These are phyloP conservation scores for Chesias legatella DNA, from an alignment of 2,888 invertebrate species.

Conservation along the genomic window DNA sequence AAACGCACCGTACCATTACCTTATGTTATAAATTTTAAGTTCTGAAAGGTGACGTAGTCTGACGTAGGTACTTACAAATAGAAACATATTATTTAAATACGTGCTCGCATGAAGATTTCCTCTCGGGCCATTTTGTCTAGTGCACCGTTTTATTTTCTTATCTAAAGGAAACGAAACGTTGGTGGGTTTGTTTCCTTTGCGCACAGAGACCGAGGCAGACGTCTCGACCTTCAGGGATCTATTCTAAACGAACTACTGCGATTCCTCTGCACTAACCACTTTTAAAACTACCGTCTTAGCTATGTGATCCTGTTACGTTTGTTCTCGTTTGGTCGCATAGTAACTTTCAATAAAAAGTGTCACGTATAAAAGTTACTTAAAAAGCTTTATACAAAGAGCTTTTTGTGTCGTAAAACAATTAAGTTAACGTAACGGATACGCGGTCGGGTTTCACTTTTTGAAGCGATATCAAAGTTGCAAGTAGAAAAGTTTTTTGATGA, in stretches of 20 bases:
- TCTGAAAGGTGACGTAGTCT: too few species aligned
- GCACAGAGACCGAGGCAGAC: slow-evolving; percentile 50
- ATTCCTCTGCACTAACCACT: slow-evolving; percentile 39
- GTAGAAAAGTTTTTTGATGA: slow-evolving; percentile 1
- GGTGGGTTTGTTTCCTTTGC: slow-evolving; percentile 52
- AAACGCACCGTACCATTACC: too few species aligned
- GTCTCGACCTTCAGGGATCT: slow-evolving; percentile 51
- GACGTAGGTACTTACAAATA: too few species aligned
- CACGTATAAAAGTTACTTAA: slow-evolving; percentile 42
- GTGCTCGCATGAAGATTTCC: slow-evolving; percentile 37
- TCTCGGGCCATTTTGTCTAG: slow-evolving; percentile 41
- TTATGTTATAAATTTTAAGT: too few species aligned
- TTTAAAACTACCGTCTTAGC: slow-evolving; percentile 28
- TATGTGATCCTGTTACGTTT: slow-evolving; percentile 32
- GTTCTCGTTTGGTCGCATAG: slow-evolving; percentile 28
- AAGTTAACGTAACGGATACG: slow-evolving; percentile 41
- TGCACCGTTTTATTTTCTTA: slow-evolving; percentile 56
- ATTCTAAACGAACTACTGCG: slow-evolving; percentile 54
- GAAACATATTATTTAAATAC: slow-evolving; percentile 19
- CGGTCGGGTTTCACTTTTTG: slow-evolving; percentile 27
- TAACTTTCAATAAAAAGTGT: slow-evolving; percentile 47
- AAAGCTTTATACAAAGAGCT: slow-evolving; percentile 40
- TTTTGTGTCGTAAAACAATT: slow-evolving; percentile 44
- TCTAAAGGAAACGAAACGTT: slow-evolving; percentile 51
- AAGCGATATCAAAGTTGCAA: slow-evolving; percentile 1